Conservation (phyloP, 2,113 vertebrate genomes). For the Beaufortia kweichowensis region DNA sequence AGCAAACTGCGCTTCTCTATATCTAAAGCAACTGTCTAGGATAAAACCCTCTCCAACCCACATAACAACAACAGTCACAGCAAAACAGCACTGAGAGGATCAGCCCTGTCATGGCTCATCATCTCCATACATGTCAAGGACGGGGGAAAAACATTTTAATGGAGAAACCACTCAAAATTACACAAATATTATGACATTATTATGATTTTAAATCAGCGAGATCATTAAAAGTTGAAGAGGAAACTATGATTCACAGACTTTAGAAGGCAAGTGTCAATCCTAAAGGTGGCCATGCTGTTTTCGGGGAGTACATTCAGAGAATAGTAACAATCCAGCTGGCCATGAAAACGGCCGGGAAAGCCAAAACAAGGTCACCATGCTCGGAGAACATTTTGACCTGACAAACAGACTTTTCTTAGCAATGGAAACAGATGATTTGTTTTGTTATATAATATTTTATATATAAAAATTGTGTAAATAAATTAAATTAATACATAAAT, state of each 20-base stretch:
- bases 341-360: not conserved
- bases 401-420: not conserved
- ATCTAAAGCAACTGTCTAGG: slow-evolving; percentile 39
- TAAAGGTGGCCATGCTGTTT: not conserved
- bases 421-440: not conserved
- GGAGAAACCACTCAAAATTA: not conserved
- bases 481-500: too few species aligned
- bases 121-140: slow-evolving; percentile 31
- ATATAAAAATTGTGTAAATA: too few species aligned
- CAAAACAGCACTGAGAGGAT: slow-evolving; percentile 35
- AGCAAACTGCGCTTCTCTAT: not conserved
- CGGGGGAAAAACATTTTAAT: slow-evolving; percentile 5
- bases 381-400: slow-evolving; percentile 18
- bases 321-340: slow-evolving; percentile 1
- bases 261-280: not conserved
- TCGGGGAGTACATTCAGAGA: slow-evolving; percentile 4
- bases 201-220: not conserved
- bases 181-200: not conserved
- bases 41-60: slow-evolving; percentile 25
- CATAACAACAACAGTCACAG: slow-evolving; percentile 16
- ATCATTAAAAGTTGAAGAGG: not conserved
- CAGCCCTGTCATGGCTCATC: slow-evolving; percentile 17
- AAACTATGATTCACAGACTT: slow-evolving; percentile 1
- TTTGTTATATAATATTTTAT: not conserved
- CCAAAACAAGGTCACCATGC: slow-evolving; percentile 21